A percentile compares a stretch with the other conserved stretches of the same genome.
Evolutionary conservation across 2,797 vertebrate genomes (phyloP).

Genomic region (Halcyon badia): DNA sequence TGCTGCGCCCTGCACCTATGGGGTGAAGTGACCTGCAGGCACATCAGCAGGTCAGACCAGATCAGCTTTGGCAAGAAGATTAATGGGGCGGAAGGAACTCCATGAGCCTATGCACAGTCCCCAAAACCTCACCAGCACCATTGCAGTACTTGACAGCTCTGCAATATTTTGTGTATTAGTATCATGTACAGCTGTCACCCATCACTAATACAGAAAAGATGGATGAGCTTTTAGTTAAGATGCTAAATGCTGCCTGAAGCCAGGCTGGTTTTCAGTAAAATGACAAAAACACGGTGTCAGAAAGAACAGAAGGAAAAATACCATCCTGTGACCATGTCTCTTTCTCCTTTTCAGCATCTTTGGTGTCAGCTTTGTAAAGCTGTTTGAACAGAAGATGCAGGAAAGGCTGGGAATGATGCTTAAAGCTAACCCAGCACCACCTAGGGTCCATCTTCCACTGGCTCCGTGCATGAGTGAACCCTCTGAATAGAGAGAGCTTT

Average conservation of each 20-base stretch:
- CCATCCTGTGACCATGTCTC: neutral
- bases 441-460: neutral
- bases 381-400: neutral
- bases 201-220: neutral
- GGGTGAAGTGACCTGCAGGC: neutral
- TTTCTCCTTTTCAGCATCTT: neutral
- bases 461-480: neutral
- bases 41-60: neutral
- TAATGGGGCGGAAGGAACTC: neutral
- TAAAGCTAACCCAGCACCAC: neutral
- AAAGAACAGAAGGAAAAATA: slow-evolving; percentile 17
- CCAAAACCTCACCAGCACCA: neutral
- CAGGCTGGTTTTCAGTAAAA: neutral
- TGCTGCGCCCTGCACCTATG: neutral
- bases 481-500: neutral
- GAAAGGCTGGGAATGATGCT: neutral
- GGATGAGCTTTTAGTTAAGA: neutral
- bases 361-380: neutral
- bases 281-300: neutral
- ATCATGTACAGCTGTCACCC: neutral
- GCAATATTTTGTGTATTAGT: neutral
- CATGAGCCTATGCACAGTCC: neutral
- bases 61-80: neutral
- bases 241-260: neutral
- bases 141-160: neutral